Evolutionary conservation across 1,140 invertebrate species (phyloP).

Genomic region (Bombus waltoni): DNA sequence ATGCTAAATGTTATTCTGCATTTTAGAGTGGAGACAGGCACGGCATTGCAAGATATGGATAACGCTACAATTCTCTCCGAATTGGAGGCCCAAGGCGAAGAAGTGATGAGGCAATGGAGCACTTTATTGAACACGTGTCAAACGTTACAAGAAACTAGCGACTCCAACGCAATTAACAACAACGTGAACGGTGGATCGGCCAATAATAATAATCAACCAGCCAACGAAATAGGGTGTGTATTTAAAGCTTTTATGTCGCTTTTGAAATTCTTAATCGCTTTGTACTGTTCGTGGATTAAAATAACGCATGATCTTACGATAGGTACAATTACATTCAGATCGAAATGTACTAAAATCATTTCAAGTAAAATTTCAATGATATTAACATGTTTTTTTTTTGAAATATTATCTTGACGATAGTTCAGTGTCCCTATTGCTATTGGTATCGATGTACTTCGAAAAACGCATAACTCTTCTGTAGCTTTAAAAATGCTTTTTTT

Average conservation of each 20-base stretch:
- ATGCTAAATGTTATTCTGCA: background rate
- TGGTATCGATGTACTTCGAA: conserved; percentile 6
- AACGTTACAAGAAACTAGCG: conserved; percentile 58
- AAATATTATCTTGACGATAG: conserved; percentile 3
- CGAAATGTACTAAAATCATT: background rate
- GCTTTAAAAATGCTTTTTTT: conserved; percentile 22
- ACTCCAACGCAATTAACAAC: conserved; percentile 78
- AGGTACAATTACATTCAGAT: background rate
- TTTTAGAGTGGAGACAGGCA: conserved; percentile 80
- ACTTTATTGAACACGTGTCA: conserved; percentile 81
- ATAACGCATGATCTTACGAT: conserved; percentile 8
- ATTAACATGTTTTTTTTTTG: background rate
- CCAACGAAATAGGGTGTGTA: conserved; percentile 80
- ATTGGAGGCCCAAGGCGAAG: conserved; percentile 82
- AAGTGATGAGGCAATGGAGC: conserved; percentile 84
- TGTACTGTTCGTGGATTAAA: background rate
- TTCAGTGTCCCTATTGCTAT: background rate
- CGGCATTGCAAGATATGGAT: conserved; percentile 81
- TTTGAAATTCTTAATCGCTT: conserved; percentile 26
- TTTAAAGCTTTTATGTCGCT: conserved; percentile 34
- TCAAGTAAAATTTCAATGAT: background rate
- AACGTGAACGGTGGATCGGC: conserved; percentile 71
- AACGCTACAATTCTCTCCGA: conserved; percentile 83
- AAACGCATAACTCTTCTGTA: conserved; percentile 6
- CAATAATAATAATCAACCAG: conserved; percentile 78